Evolutionary conservation across 35 echinoderm and acorn worm species (phyloP).

Genomic region (Anneissia japonica): DNA sequence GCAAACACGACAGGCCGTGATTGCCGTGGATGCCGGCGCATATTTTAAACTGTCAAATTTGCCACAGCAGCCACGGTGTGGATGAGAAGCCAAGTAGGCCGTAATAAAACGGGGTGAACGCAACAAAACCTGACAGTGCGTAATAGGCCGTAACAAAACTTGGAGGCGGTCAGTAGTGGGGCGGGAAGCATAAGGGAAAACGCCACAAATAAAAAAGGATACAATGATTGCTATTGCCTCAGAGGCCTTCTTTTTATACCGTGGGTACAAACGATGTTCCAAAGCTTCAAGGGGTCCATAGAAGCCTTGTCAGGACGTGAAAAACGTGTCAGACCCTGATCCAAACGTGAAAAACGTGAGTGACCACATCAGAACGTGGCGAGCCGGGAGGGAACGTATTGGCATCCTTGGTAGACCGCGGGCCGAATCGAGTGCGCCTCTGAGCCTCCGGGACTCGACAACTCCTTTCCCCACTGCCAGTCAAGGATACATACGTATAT

Average conservation of each 20-base stretch:
- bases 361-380: constrained; percentile 24
- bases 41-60: too few species aligned
- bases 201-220: too few species aligned
- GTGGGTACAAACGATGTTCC: constrained; percentile 3
- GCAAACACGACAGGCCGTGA: too few species aligned
- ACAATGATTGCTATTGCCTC: constrained; percentile 23
- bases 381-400: constrained; percentile 13
- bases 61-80: too few species aligned
- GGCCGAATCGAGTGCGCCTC: constrained; percentile 12
- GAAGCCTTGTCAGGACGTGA: neutral
- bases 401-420: constrained; percentile 24
- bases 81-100: too few species aligned
- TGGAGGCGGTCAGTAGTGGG: too few species aligned
- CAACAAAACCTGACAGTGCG: too few species aligned
- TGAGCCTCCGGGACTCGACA: constrained; percentile 27
- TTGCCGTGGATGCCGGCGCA: too few species aligned
- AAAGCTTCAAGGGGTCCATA: neutral
- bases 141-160: too few species aligned
- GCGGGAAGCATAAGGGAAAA: too few species aligned
- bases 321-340: constrained; percentile 34
- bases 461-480: constrained; percentile 10
- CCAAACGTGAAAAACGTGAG: constrained; percentile 31
- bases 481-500: constrained; percentile 35
- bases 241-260: constrained; percentile 17
- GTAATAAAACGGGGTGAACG: too few species aligned